Evolutionary conservation across 2,113 vertebrate species (phyloP).

Genomic region (Aphelocoma coerulescens): DNA sequence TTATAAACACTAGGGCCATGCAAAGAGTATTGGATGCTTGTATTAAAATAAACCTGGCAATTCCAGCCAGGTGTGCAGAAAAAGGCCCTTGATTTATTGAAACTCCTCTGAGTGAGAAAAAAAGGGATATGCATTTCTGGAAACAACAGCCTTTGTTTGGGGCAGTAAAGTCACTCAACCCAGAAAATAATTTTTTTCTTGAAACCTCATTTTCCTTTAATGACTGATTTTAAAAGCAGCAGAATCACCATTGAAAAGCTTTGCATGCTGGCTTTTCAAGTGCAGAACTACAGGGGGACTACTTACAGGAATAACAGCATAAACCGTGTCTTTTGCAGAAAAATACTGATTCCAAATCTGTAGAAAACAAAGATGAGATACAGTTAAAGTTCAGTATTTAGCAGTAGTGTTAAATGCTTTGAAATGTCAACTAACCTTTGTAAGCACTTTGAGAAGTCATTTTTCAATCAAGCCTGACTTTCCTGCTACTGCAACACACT

Average conservation of each 20-base stretch:
- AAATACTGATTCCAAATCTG: slow-evolving; percentile 94
- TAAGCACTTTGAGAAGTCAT: background rate
- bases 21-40: background rate
- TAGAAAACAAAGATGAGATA: slow-evolving; percentile 27
- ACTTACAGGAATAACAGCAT: slow-evolving; percentile 94
- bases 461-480: background rate
- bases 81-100: background rate
- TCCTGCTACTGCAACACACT: background rate
- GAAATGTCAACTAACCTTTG: background rate
- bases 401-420: background rate
- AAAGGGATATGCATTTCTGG: background rate
- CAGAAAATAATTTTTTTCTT: background rate
- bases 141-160: background rate
- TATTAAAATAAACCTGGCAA: background rate
- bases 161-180: background rate
- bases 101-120: background rate
- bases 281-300: background rate
- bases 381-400: background rate
- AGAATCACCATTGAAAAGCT: background rate
- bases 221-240: background rate
- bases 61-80: background rate
- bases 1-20: background rate
- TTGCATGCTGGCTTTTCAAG: background rate
- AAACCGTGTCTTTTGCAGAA: slow-evolving; percentile 87
- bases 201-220: background rate